phyloP scores from a whole-genome alignment of 2,888 invertebrate genomes.

The Melitaea athalia region DNA sequence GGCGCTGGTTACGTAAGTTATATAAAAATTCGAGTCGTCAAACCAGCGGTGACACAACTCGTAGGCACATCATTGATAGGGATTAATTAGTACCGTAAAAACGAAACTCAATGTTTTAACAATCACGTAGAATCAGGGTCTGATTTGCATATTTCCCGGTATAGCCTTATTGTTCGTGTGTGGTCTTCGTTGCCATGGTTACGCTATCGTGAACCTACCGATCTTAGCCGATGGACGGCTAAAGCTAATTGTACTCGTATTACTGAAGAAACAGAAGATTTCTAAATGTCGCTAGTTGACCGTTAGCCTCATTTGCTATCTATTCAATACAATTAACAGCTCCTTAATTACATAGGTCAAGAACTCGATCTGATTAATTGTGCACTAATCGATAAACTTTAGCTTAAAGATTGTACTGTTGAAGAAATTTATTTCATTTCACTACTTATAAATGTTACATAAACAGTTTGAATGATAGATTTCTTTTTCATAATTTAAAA shows the following conservation, averaged over 20 bases:
- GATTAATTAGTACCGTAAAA: conserved; percentile 60
- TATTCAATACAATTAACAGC: conserved; percentile 33
- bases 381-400: not conserved
- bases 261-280: conserved; percentile 49
- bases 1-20: conserved; percentile 15
- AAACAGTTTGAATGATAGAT: too few species aligned
- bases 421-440: not conserved
- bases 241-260: conserved; percentile 75
- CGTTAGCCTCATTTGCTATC: conserved; percentile 50
- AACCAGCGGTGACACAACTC: conserved; percentile 17
- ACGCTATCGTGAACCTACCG: conserved; percentile 53
- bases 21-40: conserved; percentile 15
- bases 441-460: too few species aligned
- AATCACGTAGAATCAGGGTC: conserved; percentile 38
- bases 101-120: conserved; percentile 63
- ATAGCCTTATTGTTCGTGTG: conserved; percentile 69
- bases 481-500: too few species aligned
- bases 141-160: conserved; percentile 46
- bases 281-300: conserved; percentile 65
- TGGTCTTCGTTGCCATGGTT: conserved; percentile 75
- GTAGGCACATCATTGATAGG: conserved; percentile 9
- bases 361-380: conserved; percentile 19
- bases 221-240: conserved; percentile 75
- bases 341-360: conserved; percentile 31
- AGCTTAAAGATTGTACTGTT: not conserved